A percentile compares a stretch with the other conserved stretches of the same genome.
These are phyloP conservation scores for Callocephalon fimbriatum DNA, from an alignment of 2,113 vertebrate species.

Conservation along the genomic window DNA sequence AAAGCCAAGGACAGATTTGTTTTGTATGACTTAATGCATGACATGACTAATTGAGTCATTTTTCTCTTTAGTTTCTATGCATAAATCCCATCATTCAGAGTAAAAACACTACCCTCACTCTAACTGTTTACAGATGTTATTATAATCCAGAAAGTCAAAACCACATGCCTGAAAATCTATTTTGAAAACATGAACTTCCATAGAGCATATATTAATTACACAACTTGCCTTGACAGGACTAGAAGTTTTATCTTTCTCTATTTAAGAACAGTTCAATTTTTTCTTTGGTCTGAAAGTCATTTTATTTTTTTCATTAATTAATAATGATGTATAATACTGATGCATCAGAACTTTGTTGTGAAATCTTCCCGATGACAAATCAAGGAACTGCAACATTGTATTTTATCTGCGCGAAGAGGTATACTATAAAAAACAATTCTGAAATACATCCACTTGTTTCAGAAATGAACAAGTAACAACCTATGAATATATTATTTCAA, in stretches of 20 bases:
- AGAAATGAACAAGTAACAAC: neutral
- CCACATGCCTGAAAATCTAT: neutral
- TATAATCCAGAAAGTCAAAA: neutral
- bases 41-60: conserved; percentile 15
- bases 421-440: neutral
- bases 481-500: neutral
- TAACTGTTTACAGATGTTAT: conserved; percentile 10
- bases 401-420: neutral
- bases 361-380: neutral
- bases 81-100: neutral
- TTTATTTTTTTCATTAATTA: neutral
- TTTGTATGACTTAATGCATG: neutral
- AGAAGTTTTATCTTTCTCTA: neutral
- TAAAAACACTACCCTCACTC: neutral
- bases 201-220: neutral
- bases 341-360: neutral
- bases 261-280: neutral
- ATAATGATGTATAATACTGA: neutral
- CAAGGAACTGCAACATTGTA: neutral
- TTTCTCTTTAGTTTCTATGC: neutral
- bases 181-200: neutral
- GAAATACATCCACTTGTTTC: neutral
- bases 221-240: neutral
- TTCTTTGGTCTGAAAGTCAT: neutral
- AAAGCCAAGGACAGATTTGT: neutral